Evolutionary conservation across 1,140 invertebrate genomes (phyloP), one percentile per base, ranked within the genome.

Genomic region (Philotrypesis tridentata): DNA sequence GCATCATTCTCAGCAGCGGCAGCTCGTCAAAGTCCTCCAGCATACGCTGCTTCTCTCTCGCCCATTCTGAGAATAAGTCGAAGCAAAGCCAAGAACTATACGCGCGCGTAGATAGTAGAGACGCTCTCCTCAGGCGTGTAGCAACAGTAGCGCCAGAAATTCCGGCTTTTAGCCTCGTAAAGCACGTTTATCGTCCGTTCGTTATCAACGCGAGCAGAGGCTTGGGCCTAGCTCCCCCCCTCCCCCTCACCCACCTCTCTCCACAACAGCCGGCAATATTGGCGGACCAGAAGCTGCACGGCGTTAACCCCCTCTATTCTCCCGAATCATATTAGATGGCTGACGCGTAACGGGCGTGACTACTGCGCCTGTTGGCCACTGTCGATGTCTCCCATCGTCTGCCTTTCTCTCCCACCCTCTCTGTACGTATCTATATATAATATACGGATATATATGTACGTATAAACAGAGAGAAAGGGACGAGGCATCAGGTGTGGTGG

Each of bases 81-180:
- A 48, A 55, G 48, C 48, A 17, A 55, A 55, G 48, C 48, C 48
- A 55, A 55, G 48, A 55, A 48, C 11, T 14, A 48, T 17, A 11
- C 43, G 8, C 0, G 17, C 14, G n/a, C 21, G 21, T 17, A 17
- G 2, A 7, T 17, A n/a, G n/a, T n/a, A n/a, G n/a, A n/a, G n/a
- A n/a, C n/a, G n/a, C n/a, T n/a, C 14, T 17, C 6, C 48, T 55
- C 21, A 17, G 21, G 48, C 21, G 7, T 7, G 40, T 37, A 37
- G 33, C 33, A 37, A 9, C 40, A 43, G 40, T 14, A 55, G 48
- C 5, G 48, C 48, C 48, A 55, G 14, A 55, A 55, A 55, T 55
- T 55, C 48, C 48, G 67, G 67, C 67, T 68, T 33, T 68, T 68
- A 68, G 67, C 67, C 29, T 68, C 67, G 67, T 68, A 68, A 68